A percentile compares a stretch with the other conserved stretches of the same genome.
Evolutionary conservation across 23 tunicate genomes (phyloP).

Genomic region (Corella eumyota): DNA sequence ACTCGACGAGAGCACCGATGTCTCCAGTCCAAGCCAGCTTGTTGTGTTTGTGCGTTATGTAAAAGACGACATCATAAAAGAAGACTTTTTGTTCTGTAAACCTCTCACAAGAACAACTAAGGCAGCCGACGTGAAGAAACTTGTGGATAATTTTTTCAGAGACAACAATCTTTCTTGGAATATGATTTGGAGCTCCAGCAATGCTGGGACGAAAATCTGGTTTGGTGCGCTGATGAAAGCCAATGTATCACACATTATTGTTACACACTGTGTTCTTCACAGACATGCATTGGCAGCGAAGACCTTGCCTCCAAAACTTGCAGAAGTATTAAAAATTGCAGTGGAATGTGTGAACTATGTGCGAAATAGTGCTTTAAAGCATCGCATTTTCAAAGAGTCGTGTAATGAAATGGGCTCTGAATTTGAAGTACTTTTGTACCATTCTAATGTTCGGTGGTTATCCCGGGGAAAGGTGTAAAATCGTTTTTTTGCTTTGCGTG

Average conservation of each 20-base stretch:
- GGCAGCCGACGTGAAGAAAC: slow-evolving; percentile 16
- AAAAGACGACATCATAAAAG: slow-evolving; percentile 35
- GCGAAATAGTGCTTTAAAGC: slow-evolving; percentile 12
- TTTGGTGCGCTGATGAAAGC: slow-evolving; percentile 35
- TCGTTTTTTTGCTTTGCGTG: slow-evolving; percentile 31
- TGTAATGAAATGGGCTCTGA: slow-evolving; percentile 55
- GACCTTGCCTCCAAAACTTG: slow-evolving; percentile 45
- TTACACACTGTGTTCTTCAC: slow-evolving; percentile 9
- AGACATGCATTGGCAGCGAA: slow-evolving; percentile 27
- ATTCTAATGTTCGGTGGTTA: slow-evolving; percentile 44
- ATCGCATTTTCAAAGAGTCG: slow-evolving; percentile 32
- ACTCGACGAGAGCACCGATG: slow-evolving; percentile 39
- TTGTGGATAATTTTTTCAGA: slow-evolving; percentile 36
- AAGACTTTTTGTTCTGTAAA: slow-evolving; percentile 45
- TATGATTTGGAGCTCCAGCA: slow-evolving; percentile 25
- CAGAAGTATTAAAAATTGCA: slow-evolving; percentile 19
- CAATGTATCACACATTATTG: slow-evolving; percentile 24
- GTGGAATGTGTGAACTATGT: slow-evolving; percentile 17
- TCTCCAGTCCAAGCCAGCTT: slow-evolving; percentile 26
- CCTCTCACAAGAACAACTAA: slow-evolving; percentile 30
- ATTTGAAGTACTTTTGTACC: slow-evolving; percentile 43
- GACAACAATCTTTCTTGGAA: slow-evolving; percentile 35
- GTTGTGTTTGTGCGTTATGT: slow-evolving; percentile 48
- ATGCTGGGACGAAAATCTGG: slow-evolving; percentile 21
- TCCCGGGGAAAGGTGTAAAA: slow-evolving; percentile 28